Evolutionary conservation across 2,113 vertebrate species (phyloP), one percentile per base, ranked within the genome.

Genomic region (Cranoglanis bouderius): DNA sequence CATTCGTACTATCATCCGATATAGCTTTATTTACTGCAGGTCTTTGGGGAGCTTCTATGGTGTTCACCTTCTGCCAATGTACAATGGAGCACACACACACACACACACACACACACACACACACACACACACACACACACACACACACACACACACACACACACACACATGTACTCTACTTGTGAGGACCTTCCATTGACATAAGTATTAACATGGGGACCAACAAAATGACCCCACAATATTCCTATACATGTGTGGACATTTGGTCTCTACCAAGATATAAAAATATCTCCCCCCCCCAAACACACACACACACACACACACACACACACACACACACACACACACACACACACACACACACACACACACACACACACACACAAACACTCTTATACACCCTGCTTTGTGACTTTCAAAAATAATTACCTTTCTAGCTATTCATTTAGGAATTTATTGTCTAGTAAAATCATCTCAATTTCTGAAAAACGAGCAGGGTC

Each of bases 1-100:
- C 95, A 84, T 91, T 93, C 94, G 93, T 94, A 94, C 89, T 80
- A 84, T 85, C 80, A 93, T 92, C 94, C 93, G 94, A 94, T 96
- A 95, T 95, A 96, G 92, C 94, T 93, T 94, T n/a, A 96, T 95
- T 95, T 95, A 96, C 94, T 94, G 93, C 94, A 94, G 92, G 92
- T 95, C 91, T 86, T 92, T 90, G 91, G 91, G 94, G 91, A 93
- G 93, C 91, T 93, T 93, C 92, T 88, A 91, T 94, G 92, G 93
- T 89, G 90, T 94, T 93, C 93, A 92, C 94, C 92, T 93, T 92
- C 92, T 93, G 91, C 93, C 95, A 95, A 94, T 95, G 94, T 8
- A 49, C 46, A 49, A 92, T 94, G 92, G 93, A 46, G 38, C 84
- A 65, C 18, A 38, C 32, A 85, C 61, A 85, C 43, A 63, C 35